A percentile compares a stretch with the other conserved stretches of the same genome.
phyloP scores from a whole-genome alignment of 2,797 vertebrate species.

The Chelon auratus region DNA sequence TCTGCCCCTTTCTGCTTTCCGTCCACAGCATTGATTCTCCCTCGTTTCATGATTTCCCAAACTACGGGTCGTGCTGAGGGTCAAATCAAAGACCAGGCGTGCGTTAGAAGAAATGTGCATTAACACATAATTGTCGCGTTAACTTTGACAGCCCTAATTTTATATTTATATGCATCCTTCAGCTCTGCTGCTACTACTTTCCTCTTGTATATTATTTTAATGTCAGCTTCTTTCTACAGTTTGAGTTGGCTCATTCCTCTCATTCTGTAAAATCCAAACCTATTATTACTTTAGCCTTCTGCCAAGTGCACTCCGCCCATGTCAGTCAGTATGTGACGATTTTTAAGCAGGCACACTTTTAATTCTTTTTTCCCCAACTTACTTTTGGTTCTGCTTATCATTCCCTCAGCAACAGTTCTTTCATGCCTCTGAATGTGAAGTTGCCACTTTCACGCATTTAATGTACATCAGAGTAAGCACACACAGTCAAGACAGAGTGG shows the following conservation, averaged over 20 bases:
- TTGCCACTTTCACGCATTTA: constrained; percentile 7
- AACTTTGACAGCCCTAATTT: too few relatives aligned
- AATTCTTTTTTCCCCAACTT: constrained; percentile 7
- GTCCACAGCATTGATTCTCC: too few relatives aligned
- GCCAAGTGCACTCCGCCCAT: constrained; percentile 17
- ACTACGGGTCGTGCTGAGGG: too few relatives aligned
- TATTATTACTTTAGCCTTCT: constrained; percentile 38
- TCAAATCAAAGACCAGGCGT: too few relatives aligned
- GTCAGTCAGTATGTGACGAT: constrained; percentile 29
- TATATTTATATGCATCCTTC: neutral
- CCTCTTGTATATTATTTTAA: neutral
- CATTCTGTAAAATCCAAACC: constrained; percentile 32
- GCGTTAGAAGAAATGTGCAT: too few relatives aligned
- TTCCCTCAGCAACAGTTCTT: neutral
- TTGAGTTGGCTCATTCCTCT: constrained; percentile 2
- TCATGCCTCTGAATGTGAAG: constrained; percentile 24
- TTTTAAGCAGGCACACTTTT: constrained; percentile 35
- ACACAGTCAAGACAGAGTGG: neutral
- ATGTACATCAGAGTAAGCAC: constrained; percentile 11
- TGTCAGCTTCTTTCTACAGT: neutral
- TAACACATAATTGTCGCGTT: too few relatives aligned
- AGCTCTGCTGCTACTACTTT: neutral
- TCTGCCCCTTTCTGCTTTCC: too few relatives aligned
- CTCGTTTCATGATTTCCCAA: too few relatives aligned
- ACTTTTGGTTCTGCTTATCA: constrained; percentile 19